Conservation (phyloP, 2,888 invertebrate genomes). For the Catotricha subobsoleta region DNA sequence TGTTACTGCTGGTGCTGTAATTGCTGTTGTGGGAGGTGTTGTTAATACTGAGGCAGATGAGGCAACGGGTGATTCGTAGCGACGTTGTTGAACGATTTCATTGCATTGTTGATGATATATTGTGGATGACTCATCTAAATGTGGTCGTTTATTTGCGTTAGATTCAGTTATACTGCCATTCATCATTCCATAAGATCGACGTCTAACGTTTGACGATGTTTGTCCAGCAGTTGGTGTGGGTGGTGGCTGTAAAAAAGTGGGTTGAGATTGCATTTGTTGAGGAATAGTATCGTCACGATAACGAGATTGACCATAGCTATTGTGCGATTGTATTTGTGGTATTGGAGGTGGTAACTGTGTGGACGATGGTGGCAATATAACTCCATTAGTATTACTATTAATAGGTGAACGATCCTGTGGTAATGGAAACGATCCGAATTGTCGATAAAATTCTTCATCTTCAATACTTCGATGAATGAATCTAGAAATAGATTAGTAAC, state of each 20-base stretch:
- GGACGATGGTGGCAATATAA: background rate
- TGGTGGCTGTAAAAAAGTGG: background rate
- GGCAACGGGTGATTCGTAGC: slow-evolving; percentile 17
- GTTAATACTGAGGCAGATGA: slow-evolving; percentile 17
- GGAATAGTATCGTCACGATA: background rate
- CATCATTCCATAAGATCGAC: slow-evolving; percentile 1
- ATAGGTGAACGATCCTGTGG: background rate
- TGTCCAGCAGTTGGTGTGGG: background rate
- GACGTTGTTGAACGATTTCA: background rate
- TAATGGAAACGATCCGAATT: slow-evolving; percentile 49
- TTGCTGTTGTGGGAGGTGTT: slow-evolving; percentile 10
- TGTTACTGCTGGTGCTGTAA: background rate
- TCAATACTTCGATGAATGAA: slow-evolving; percentile 61
- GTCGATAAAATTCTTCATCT: slow-evolving; percentile 56
- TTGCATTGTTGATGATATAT: slow-evolving; percentile 6
- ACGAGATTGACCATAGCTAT: background rate
- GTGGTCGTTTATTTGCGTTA: background rate
- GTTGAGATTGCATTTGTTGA: background rate
- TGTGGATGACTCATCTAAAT: slow-evolving; percentile 15
- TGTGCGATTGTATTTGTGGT: background rate
- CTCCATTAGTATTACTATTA: background rate
- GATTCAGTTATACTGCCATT: background rate
- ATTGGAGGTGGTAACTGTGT: background rate
- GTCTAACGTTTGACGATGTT: slow-evolving; percentile 4
- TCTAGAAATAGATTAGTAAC: slow-evolving; percentile 23